Percentiles rank a stretch among this genome's conserved stretches.
These are phyloP conservation scores for Drosophila eugracilis DNA, from an alignment of 1,140 invertebrate species.

Conservation along the genomic window DNA sequence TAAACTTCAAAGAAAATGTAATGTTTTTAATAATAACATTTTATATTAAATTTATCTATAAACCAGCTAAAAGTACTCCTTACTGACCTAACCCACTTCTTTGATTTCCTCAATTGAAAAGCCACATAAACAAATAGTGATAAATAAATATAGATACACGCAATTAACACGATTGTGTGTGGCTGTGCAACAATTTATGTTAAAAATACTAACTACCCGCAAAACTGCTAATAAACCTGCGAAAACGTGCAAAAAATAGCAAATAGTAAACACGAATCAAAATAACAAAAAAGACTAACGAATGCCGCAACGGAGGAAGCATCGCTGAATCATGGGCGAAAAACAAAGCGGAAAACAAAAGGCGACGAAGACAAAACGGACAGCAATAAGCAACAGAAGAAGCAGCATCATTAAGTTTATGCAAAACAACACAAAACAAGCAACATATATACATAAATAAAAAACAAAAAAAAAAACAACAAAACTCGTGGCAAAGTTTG, in stretches of 20 bases:
- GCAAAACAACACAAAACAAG: constrained; percentile 47
- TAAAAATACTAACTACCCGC: constrained; percentile 45
- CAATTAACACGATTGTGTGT: constrained; percentile 42
- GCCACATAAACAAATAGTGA: constrained; percentile 5
- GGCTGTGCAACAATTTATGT: constrained; percentile 41
- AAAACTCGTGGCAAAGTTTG: constrained; percentile 51
- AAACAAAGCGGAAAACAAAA: constrained; percentile 28
- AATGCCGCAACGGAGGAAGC: constrained; percentile 35
- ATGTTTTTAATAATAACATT: neutral
- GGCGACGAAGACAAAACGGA: constrained; percentile 11
- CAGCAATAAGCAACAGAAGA: constrained; percentile 15
- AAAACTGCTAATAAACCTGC: constrained; percentile 47
- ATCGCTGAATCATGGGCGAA: constrained; percentile 36
- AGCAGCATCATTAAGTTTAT: constrained; percentile 62
- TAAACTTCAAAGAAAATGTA: neutral
- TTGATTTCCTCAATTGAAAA: constrained; percentile 25
- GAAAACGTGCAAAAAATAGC: constrained; percentile 71
- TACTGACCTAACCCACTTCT: constrained; percentile 25
- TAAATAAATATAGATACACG: constrained; percentile 34
- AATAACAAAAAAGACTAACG: constrained; percentile 13
- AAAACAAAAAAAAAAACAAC: constrained; percentile 11
- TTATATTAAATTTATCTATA: neutral
- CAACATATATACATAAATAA: constrained; percentile 28
- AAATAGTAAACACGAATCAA: constrained; percentile 52
- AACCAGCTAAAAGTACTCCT: neutral